A percentile compares a stretch with the other conserved stretches of the same genome.
phyloP scores from a whole-genome alignment of 2,888 invertebrate species.

The Apodemia duryi region DNA sequence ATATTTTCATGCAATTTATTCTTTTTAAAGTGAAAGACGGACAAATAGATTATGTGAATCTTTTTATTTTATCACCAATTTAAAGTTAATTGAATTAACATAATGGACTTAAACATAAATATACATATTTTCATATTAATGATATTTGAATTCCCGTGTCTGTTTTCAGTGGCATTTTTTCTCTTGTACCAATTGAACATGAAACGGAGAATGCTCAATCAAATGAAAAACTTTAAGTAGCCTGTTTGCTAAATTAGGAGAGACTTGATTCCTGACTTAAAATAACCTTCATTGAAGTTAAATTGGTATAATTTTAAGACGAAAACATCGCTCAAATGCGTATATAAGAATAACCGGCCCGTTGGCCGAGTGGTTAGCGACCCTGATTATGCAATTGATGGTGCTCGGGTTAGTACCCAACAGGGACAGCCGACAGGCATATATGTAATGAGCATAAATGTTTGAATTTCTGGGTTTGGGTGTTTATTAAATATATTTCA shows the following conservation, averaged over 20 bases:
- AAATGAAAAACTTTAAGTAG: constrained; percentile 7
- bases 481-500: too few species aligned
- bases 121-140: neutral
- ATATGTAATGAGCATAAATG: too few species aligned
- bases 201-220: constrained; percentile 6
- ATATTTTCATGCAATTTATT: neutral
- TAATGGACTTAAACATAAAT: too few species aligned
- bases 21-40: too few species aligned
- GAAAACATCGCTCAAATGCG: neutral
- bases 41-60: too few species aligned
- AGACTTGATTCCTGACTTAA: constrained; percentile 1
- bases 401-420: too few species aligned
- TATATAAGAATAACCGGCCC: neutral
- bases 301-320: constrained; percentile 1
- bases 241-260: constrained; percentile 4
- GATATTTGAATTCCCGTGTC: neutral
- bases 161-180: neutral
- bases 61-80: too few species aligned
- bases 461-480: too few species aligned
- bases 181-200: neutral
- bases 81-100: too few species aligned
- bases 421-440: too few species aligned
- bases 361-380: too few species aligned
- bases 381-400: too few species aligned
- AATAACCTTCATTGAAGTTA: neutral